Base-by-base conservation (phyloP, 2,888 invertebrate genomes). In the Drosophila paracracens region DNA sequence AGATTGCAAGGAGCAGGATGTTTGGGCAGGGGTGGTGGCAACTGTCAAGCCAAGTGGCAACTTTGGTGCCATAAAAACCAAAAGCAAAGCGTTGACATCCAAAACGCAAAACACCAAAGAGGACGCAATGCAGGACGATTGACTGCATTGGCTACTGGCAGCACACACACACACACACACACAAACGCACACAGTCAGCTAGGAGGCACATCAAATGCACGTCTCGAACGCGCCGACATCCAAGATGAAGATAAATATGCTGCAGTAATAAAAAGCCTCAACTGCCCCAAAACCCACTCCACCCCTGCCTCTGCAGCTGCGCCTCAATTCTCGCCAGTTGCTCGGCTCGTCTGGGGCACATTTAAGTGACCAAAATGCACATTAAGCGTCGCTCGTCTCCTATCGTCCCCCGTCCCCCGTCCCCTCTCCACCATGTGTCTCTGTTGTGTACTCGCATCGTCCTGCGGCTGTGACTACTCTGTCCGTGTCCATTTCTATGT, bases 241-340 rank as follows among this genome's bases (percentile, higher is more conserved):
- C 78, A 80, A 84, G 82, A 83, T 84, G 83, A 83, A 83, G 83
- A 83, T 83, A 83, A 83, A 83, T 83, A 83, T 83, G 83, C 84
- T 83, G 84, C 83, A 84, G 84, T 84, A 84, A 83, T 82, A 84
- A 83, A 83, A 81, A 79, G 78, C 71, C 74, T 68, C 65, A 74
- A 66, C 68, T 60, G 77, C 58, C 8, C 54, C 53, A 25, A n/a
- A 33, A 10, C 13, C 27, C 53, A 25, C 35, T 6, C 3, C 31
- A 36, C 8, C 13, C 2, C 38, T n/a, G 29, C 25, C 25, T 29
- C 2, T 16, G 18, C 59, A 43, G 29, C 52, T 27, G 10, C 35
- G 35, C 48, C 50, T 29, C 58, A 56, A 69, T 69, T 25, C 64
- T 63, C 35, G 48, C 56, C 74, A 63, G 70, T 57, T 61, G 68